Evolutionary conservation across 2,888 invertebrate species (phyloP), one percentile per base, ranked within the genome.

Genomic region (Sesia bembeciformis): DNA sequence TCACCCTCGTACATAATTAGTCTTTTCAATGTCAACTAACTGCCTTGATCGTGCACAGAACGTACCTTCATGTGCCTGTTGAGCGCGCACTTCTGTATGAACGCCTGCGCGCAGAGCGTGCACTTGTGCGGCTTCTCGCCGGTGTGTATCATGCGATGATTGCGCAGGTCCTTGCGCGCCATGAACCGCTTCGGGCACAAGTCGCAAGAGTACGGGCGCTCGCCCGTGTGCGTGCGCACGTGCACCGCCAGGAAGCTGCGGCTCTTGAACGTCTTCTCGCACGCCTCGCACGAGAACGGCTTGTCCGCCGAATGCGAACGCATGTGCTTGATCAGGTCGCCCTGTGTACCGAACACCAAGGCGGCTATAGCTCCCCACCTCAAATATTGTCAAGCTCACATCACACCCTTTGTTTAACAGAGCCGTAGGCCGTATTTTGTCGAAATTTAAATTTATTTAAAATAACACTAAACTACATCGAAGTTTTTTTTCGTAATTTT

Each of bases 61-160:
- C 53, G 55, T 0, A 71, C 75, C 81, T 96, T 96, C 97, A 97
- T 96, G 81, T 97, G 97, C 67, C 98, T 94, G 40, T 97, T 97
- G 7, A 98, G 90, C 65, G 98, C 97, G 85, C 97, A 97, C 64
- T 97, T 92, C 83, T 96, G 95, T 78, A 97, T 97, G 81, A 97
- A 97, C 0, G 96, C 96, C 79, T 96, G 97, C 72, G 94, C 94
- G 81, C 97, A 98, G 52, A 97, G 93, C 55, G 90, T 90, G 76
- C 97, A 98, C 76, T 97, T 96, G 91, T 95, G 97, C 1, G 96
- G 96, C 72, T 97, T 97, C 71, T 97, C 97, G 0, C 95, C 95
- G 56, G 95, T 96, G 84, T 98, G 98, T 0, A 97, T 98, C 74
- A 97, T 91, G 69, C 95, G 94, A 84, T 97, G 97, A 84, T 97